Base-by-base conservation (phyloP, 2,113 vertebrate genomes). In the Myrmophylax atrothorax region DNA sequence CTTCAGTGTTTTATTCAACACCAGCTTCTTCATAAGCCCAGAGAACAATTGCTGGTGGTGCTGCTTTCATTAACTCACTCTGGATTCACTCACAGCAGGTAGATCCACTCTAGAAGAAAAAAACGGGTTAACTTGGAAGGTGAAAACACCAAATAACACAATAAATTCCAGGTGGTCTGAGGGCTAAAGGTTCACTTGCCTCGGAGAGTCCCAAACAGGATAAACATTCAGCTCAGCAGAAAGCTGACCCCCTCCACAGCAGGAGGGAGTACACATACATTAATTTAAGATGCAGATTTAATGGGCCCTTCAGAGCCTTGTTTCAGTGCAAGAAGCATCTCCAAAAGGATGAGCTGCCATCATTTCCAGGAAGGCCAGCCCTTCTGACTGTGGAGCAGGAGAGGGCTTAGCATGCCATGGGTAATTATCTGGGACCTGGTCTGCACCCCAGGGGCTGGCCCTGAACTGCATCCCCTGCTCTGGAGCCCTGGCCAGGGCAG, bases 281-380 rank as follows among this genome's bases (percentile, higher is more conserved):
- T 52, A 80, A 63, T 70, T 93, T 28, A 81, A 84, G 42, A 88
- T 88, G 58, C 44, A 58, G 46, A 46, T 92, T 80, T 90, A 73
- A 80, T 13, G 49, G 64, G 55, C 16, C 24, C 74, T 74, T 53
- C 68, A 23, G 88, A 90, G 79, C 37, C 33, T 59, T 79, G 8
- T 47, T 92, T 59, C 42, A 53, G 68, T 14, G n/a, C 37, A n/a
- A 46, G 66, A 25, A 84, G 69, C 12, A 22, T 49, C 29, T 85
- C 63, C 47, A 16, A 46, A 50, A 47, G 46, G 42, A 80, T 20
- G 59, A 90, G 26, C 52, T 44, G 20, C n/a, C 40, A 19, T 28
- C 22, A 29, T 19, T 63, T 69, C 47, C 64, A 62, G 22, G 7
- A 59, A 75, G 62, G 33, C 58, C 66, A 85, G 49, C 53, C n/a